Evolutionary conservation across 1,140 invertebrate species (phyloP).

Genomic region (Pinna nobilis): DNA sequence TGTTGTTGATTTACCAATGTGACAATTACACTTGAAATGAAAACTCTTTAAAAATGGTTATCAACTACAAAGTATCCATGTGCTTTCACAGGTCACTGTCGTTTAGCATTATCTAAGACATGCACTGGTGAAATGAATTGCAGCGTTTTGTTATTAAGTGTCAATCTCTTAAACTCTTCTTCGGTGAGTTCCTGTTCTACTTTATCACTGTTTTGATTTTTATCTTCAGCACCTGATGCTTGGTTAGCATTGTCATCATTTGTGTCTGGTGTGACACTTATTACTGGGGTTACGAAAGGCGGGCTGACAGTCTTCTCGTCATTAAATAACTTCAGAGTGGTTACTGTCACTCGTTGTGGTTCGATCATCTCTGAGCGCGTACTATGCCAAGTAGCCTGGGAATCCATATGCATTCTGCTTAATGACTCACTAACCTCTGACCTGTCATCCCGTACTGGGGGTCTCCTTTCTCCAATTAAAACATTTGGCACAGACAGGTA

Average conservation of each 20-base stretch:
- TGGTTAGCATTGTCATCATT: constrained; percentile 14
- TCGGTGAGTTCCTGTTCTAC: background rate
- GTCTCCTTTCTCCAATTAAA: background rate
- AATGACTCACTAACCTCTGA: background rate
- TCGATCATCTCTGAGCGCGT: constrained; percentile 5
- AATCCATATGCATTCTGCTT: background rate
- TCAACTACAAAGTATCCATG: too few relatives aligned
- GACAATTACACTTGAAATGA: too few relatives aligned
- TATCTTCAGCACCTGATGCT: background rate
- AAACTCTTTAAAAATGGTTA: too few relatives aligned
- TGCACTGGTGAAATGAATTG: constrained; percentile 36
- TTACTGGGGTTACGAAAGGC: background rate
- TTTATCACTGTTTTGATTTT: background rate
- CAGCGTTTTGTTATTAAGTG: constrained; percentile 28
- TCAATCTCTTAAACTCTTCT: constrained; percentile 26
- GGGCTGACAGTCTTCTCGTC: background rate
- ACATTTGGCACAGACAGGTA: background rate
- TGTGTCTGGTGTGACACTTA: background rate
- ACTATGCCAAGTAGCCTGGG: background rate
- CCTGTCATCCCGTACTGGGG: background rate
- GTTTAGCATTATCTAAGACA: constrained; percentile 19
- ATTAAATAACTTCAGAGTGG: constrained; percentile 10
- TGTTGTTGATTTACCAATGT: too few relatives aligned
- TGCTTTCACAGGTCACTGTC: too few relatives aligned
- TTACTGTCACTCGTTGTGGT: constrained; percentile 20